Conservation (phyloP, 64 coral and sea anemone species). For the Dendrophyllia cribrosa region DNA sequence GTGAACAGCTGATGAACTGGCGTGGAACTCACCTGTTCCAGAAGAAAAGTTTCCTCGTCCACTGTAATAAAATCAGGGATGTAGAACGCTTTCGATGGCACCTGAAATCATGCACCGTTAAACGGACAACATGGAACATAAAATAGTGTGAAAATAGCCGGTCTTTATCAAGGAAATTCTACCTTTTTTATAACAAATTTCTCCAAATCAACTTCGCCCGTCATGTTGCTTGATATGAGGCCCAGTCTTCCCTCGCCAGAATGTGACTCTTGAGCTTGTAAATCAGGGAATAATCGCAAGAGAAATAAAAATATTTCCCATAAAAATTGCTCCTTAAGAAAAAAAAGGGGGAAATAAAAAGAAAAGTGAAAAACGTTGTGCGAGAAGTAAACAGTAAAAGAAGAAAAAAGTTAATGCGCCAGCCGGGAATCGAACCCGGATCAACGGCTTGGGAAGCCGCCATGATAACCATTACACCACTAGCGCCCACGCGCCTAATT, state of each 20-base stretch:
- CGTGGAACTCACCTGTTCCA: slow-evolving; percentile 60
- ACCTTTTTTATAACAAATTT: slow-evolving; percentile 67
- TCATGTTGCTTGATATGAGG: slow-evolving; percentile 38
- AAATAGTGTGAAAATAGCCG: background rate
- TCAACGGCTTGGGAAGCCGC: slow-evolving; percentile 98
- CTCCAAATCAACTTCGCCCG: slow-evolving; percentile 39
- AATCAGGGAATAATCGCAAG: no score
- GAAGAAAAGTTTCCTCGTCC: slow-evolving; percentile 71
- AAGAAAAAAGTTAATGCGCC: slow-evolving; percentile 20
- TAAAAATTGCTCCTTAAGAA: background rate
- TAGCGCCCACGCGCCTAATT: slow-evolving; percentile 18
- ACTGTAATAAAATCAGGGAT: slow-evolving; percentile 85
- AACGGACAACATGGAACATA: background rate
- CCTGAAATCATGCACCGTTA: slow-evolving; percentile 52
- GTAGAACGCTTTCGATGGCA: slow-evolving; percentile 77
- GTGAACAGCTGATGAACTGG: no score
- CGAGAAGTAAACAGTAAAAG: background rate
- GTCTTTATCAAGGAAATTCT: background rate
- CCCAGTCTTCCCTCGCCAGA: slow-evolving; percentile 39
- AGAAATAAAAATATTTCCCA: background rate
- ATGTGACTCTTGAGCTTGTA: no score
- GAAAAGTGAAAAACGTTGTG: no score
- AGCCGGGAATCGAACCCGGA: slow-evolving; percentile 98
- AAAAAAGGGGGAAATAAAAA: background rate
- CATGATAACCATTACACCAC: slow-evolving; percentile 98